Evolutionary conservation across 2,888 invertebrate genomes (phyloP), one percentile per base, ranked within the genome.

Genomic region (Drosophila infuscata): DNA sequence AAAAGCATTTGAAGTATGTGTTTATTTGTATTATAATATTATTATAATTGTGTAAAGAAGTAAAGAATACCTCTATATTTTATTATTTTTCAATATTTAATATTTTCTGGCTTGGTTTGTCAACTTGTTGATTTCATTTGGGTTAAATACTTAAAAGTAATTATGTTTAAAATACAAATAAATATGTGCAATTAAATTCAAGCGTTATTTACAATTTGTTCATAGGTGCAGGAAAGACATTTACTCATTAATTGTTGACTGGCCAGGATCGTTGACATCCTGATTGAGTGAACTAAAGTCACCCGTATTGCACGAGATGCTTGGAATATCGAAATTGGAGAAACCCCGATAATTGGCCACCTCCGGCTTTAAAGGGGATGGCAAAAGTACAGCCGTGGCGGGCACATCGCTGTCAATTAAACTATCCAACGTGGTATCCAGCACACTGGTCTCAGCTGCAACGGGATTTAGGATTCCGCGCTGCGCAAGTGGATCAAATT

Each of bases 301-400:
- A 25, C 95, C 95, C 0, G 95, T 95, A 75, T 94, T 95, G 87
- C 95, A 95, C 4, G 95, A 95, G 89, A 95, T 95, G 68, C 94
- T 95, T 20, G 95, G 95, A 89, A 95, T 95, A 83, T 94, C 94
- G 66, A 94, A 94, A 9, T 94, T 95, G 0, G 95, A 95, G 89
- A 95, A 95, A 0, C 95, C 95, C 30, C 94, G 94, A 91, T 95
- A 95, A 86, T 94, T 94, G 15, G 94, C 92, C 32, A 91, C 87
- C 56, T 91, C 91, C 7, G 95, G 95, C 82, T 94, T 94, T n/a
- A 95, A 82, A 0, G 95, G 95, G 1, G 95, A 94, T 0, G 95
- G 95, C 48, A 95, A 88, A 0, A 95, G 91, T 59, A 94, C 94
- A 6, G 93, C 94, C 63, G 90, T 91, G 0, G 89, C 77, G 0